A percentile compares a stretch with the other conserved stretches of the same genome.
Conservation (phyloP, 2,113 vertebrate species). For the Percopsis transmontana region DNA sequence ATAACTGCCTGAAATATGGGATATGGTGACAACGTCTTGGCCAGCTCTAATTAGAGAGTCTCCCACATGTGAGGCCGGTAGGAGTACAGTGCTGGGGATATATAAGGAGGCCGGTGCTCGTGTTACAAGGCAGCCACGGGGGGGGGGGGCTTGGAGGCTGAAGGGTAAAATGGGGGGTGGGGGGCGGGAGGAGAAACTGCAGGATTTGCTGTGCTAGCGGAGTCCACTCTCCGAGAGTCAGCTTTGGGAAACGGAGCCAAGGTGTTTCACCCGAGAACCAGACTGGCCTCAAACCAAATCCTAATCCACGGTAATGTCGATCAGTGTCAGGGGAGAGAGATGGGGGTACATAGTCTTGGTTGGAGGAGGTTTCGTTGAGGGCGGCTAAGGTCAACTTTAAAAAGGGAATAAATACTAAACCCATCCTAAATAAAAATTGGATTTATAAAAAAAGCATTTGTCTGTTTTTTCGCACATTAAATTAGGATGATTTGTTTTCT, state of each 20-base stretch:
- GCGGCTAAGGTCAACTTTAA: not conserved
- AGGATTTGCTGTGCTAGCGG: conserved; percentile 67
- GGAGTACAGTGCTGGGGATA: conserved; percentile 68
- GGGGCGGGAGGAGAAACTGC: conserved; percentile 30
- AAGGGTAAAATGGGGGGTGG: conserved; percentile 9
- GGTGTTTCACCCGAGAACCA: conserved; percentile 13
- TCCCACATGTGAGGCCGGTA: conserved; percentile 66
- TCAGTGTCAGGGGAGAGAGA: conserved; percentile 21
- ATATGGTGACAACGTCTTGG: conserved; percentile 54
- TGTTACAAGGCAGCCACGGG: conserved; percentile 59
- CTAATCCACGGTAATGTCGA: conserved; percentile 17
- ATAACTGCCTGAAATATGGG: conserved; percentile 68
- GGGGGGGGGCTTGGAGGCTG: conserved; percentile 5
- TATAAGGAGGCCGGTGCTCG: conserved; percentile 57
- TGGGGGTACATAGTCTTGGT: not conserved
- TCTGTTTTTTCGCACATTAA: too few species aligned
- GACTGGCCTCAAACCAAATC: conserved; percentile 53
- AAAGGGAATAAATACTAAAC: not conserved
- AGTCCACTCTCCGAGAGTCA: conserved; percentile 46
- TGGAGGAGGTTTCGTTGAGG: not conserved
- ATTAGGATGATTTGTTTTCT: too few species aligned
- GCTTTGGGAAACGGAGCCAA: conserved; percentile 47
- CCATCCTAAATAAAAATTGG: too few species aligned
- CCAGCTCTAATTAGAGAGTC: conserved; percentile 75
- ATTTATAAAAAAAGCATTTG: too few species aligned